Conservation (phyloP, 2,113 vertebrate species). For the Antechinus stuartii region DNA sequence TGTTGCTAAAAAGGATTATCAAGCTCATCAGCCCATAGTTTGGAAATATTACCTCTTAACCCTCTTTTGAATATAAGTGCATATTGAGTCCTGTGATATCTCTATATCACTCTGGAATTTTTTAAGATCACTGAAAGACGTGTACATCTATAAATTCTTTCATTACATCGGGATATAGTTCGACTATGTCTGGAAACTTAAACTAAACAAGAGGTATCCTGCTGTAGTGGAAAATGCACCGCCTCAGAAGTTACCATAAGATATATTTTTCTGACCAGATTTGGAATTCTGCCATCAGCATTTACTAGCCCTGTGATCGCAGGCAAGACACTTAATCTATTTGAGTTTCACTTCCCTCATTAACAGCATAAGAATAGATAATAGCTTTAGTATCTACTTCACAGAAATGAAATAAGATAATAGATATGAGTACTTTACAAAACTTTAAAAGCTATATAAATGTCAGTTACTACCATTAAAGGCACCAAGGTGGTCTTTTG, state of each 20-base stretch:
- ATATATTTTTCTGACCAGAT: background rate
- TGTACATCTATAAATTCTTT: background rate
- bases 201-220: background rate
- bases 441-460: too few relatives aligned
- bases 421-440: too few relatives aligned
- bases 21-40: background rate
- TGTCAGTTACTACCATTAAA: too few relatives aligned
- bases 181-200: background rate
- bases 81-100: background rate
- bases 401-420: background rate
- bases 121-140: background rate
- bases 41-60: background rate
- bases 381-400: background rate
- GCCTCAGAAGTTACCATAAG: background rate
- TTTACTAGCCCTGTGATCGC: slow-evolving; percentile 10
- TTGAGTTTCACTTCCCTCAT: background rate
- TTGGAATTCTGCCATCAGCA: background rate
- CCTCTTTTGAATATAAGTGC: background rate
- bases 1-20: background rate
- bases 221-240: too few relatives aligned
- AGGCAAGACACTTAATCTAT: background rate
- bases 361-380: background rate
- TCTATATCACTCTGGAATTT: background rate
- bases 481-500: too few relatives aligned
- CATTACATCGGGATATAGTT: background rate